Evolutionary conservation across 2,888 invertebrate species (phyloP).

Genomic region (Ecliptopera silaceata): DNA sequence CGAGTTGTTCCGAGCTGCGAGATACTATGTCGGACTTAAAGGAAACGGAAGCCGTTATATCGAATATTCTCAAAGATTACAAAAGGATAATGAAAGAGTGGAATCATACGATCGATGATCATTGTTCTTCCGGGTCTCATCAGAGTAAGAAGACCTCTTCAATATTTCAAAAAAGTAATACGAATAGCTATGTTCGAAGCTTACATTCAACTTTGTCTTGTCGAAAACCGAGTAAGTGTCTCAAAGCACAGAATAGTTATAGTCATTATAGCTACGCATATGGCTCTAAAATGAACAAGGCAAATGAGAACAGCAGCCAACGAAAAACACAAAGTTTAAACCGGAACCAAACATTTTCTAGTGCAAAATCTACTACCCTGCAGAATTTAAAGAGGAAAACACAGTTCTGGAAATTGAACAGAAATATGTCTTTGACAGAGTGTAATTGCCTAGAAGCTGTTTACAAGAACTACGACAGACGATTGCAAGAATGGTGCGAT

Average conservation of each 20-base stretch:
- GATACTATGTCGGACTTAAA: constrained; percentile 62
- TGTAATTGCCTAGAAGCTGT: constrained; percentile 72
- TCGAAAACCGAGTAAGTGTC: constrained; percentile 57
- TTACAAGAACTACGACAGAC: constrained; percentile 73
- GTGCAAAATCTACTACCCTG: constrained; percentile 55
- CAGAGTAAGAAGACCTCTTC: constrained; percentile 54
- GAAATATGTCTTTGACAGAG: constrained; percentile 57
- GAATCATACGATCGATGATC: constrained; percentile 72
- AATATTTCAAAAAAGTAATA: constrained; percentile 57
- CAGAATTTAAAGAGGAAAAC: constrained; percentile 63
- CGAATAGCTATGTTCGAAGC: constrained; percentile 63
- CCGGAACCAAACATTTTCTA: constrained; percentile 57
- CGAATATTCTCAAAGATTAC: constrained; percentile 70
- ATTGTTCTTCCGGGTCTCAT: constrained; percentile 61
- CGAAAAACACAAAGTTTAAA: constrained; percentile 62
- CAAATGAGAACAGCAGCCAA: constrained; percentile 41
- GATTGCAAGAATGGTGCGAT: constrained; percentile 77
- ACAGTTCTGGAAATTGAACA: constrained; percentile 61
- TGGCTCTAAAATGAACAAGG: constrained; percentile 48
- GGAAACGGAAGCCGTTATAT: constrained; percentile 54
- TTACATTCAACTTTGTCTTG: constrained; percentile 68
- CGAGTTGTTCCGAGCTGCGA: constrained; percentile 72
- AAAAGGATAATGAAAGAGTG: constrained; percentile 78
- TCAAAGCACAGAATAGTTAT: constrained; percentile 49
- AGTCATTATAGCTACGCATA: constrained; percentile 63